Base-by-base conservation (phyloP, 2,888 invertebrate genomes). In the Polydesmus complanatus region DNA sequence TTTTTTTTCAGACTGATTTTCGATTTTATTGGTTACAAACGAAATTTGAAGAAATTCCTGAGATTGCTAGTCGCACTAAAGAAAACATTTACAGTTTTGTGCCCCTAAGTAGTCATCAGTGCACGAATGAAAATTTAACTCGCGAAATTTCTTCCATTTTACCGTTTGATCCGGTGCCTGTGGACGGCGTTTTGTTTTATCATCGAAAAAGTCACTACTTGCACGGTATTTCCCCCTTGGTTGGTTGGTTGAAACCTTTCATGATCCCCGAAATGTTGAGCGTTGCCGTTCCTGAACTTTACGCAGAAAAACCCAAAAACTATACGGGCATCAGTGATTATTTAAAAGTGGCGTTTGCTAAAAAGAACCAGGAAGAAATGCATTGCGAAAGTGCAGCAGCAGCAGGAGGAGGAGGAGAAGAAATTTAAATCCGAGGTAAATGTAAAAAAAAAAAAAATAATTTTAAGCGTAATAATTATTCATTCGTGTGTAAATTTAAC, bases 181-280 rank as follows among this genome's bases (percentile, higher is more conserved):
- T 93, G 58, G 96, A 96, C 73, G 97, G 97, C 0, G 72, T 94
- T 48, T 75, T 96, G 59, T 96, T 97, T 75, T 97, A 88, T 74
- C 93, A 96, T 74, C 86, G 85, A 68, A 78, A 82, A 64, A 82
- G 84, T 0, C 83, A 83, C 67, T 97, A 97, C 70, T 79, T 80
- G 5, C 77, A 82, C 58, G 91, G 90, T 1, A 74, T 79, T 56
- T 90, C 92, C 0, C 94, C 96, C 0, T 75, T 97, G 8, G 91
- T 95, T 1, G 85, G 86, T 1, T 97, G 96, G 96, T 76, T 97
- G 1, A 91, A 85, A 70, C 81, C 88, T 0, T 92, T 80, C 71
- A 94, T 95, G 94, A 70, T 94, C 8, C 81, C 83, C 1, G 91
- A 93, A 75, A 77, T 89, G 25, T 73, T 89, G 8, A 79, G 79